A percentile compares a stretch with the other conserved stretches of the same genome.
Evolutionary conservation across 1,140 invertebrate genomes (phyloP).

Genomic region (Cyclina sinensis): DNA sequence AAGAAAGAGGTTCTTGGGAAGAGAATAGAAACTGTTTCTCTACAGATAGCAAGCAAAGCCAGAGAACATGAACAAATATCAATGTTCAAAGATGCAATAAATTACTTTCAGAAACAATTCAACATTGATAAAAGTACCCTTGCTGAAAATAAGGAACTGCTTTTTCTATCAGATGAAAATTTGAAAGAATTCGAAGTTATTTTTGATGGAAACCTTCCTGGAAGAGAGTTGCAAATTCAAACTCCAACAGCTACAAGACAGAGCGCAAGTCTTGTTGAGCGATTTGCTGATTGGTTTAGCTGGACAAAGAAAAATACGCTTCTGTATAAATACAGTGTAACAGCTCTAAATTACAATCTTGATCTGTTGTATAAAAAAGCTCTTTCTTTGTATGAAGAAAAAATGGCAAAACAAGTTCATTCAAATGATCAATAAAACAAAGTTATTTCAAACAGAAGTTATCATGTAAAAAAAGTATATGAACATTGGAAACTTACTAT

Average conservation of each 20-base stretch:
- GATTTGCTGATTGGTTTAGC: not conserved
- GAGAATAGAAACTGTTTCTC: not conserved
- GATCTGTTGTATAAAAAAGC: not conserved
- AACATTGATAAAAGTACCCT: not conserved
- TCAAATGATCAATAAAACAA: too few species aligned
- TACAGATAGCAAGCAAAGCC: not conserved
- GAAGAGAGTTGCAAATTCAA: not conserved
- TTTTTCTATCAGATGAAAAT: not conserved
- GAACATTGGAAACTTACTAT: too few species aligned
- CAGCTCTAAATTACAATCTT: not conserved
- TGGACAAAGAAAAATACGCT: not conserved
- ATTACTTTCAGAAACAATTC: not conserved
- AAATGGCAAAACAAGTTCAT: too few species aligned
- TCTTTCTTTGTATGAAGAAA: not conserved
- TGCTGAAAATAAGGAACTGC: not conserved
- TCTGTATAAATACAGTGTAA: not conserved
- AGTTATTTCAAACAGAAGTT: too few species aligned
- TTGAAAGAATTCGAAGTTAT: not conserved
- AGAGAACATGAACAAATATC: not conserved
- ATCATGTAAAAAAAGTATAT: too few species aligned
- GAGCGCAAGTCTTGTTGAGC: not conserved
- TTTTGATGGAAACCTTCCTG: not conserved
- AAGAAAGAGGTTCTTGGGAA: not conserved
- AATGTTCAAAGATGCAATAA: not conserved
- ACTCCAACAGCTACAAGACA: not conserved